phyloP scores from a whole-genome alignment of 2,888 invertebrate genomes.

The Limnephilus auricula region DNA sequence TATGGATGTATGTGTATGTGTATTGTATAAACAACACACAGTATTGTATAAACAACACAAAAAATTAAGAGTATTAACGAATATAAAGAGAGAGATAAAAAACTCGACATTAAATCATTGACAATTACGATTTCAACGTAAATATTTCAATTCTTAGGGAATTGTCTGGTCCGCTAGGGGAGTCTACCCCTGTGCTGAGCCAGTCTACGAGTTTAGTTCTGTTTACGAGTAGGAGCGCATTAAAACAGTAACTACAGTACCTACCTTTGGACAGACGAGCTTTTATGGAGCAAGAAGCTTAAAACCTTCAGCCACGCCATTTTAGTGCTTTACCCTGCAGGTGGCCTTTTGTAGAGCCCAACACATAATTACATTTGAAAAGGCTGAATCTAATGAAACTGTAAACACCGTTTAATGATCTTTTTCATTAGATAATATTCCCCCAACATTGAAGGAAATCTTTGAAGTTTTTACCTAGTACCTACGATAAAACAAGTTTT shows the following conservation, averaged over 20 bases:
- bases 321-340: neutral
- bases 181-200: neutral
- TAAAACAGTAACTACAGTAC: neutral
- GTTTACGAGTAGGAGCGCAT: neutral
- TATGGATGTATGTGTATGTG: too few species aligned
- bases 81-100: too few species aligned
- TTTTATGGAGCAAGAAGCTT: neutral
- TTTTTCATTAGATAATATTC: neutral
- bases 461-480: neutral
- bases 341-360: neutral
- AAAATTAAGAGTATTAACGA: too few species aligned
- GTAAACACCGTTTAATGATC: neutral
- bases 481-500: neutral
- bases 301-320: neutral
- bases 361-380: neutral
- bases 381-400: constrained; percentile 2
- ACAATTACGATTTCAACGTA: too few species aligned
- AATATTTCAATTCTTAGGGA: too few species aligned
- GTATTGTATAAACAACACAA: too few species aligned
- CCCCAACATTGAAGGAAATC: neutral
- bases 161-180: too few species aligned
- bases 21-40: too few species aligned
- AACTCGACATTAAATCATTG: too few species aligned
- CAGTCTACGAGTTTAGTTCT: neutral
- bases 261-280: neutral